Evolutionary conservation across 2,797 vertebrate genomes (phyloP).

Genomic region (Crenichthys baileyi): DNA sequence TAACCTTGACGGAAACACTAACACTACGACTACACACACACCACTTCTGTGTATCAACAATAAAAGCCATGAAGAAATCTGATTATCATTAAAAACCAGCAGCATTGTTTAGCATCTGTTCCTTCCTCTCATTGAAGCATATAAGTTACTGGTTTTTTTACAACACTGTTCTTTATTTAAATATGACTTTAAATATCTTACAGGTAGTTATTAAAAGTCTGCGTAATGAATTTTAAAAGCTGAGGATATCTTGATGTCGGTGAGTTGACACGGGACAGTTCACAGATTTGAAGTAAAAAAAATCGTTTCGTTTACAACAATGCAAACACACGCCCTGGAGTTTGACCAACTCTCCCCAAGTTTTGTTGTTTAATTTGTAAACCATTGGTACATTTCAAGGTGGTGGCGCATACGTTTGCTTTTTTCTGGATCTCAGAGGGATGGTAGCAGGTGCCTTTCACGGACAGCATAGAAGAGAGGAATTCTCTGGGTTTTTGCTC

Average conservation of each 20-base stretch:
- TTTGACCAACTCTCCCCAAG: conserved; percentile 4
- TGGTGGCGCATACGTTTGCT: not conserved
- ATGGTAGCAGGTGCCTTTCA: conserved; percentile 14
- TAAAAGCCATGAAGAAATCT: conserved; percentile 52
- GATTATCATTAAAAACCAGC: conserved; percentile 70
- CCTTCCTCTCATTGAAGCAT: conserved; percentile 48
- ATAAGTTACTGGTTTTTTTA: conserved; percentile 57
- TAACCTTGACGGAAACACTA: conserved; percentile 50
- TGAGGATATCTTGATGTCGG: conserved; percentile 43
- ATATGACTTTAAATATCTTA: conserved; percentile 65
- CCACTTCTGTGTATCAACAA: conserved; percentile 59
- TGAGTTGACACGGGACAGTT: conserved; percentile 2
- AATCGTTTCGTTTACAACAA: conserved; percentile 16
- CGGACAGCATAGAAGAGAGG: conserved; percentile 30
- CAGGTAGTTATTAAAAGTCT: conserved; percentile 70
- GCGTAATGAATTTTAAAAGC: conserved; percentile 52
- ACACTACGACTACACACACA: conserved; percentile 63
- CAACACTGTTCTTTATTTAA: conserved; percentile 61
- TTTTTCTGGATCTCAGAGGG: not conserved
- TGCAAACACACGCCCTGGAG: conserved; percentile 12
- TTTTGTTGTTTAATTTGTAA: not conserved
- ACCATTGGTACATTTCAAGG: not conserved
- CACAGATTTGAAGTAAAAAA: not conserved
- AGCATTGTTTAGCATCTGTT: conserved; percentile 60
- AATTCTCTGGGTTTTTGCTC: conserved; percentile 42